phyloP scores from a whole-genome alignment of 2,113 vertebrate species.

The Vulpes vulpes region DNA sequence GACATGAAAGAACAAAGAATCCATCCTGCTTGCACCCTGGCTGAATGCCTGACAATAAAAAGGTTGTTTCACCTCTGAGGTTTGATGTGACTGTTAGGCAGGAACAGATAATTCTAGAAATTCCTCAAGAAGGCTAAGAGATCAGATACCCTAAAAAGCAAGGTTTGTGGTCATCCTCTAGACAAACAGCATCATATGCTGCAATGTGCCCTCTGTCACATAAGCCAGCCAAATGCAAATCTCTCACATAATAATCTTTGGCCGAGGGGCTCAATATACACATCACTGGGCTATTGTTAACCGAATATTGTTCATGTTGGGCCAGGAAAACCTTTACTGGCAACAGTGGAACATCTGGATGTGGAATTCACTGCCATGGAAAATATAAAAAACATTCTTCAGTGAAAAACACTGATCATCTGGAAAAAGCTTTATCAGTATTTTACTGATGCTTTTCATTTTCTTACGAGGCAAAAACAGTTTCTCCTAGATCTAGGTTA shows the following conservation, averaged over 20 bases:
- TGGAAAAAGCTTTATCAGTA: slow-evolving; percentile 66
- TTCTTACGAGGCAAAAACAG: slow-evolving; percentile 56
- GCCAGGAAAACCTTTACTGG: slow-evolving; percentile 67
- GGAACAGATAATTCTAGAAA: neutral
- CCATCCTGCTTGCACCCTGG: neutral
- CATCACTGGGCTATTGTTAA: neutral
- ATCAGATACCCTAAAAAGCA: neutral
- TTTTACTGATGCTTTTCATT: slow-evolving; percentile 27
- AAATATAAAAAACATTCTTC: slow-evolving; percentile 56
- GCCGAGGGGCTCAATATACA: neutral
- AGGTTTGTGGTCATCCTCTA: neutral
- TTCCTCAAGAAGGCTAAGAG: neutral
- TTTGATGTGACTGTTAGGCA: neutral
- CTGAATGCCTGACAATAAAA: neutral
- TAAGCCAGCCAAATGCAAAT: slow-evolving; percentile 60
- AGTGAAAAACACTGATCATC: slow-evolving; percentile 43
- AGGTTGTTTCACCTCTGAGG: neutral
- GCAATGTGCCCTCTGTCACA: slow-evolving; percentile 69
- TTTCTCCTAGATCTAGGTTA: slow-evolving; percentile 19
- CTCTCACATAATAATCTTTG: slow-evolving; percentile 15
- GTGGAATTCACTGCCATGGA: slow-evolving; percentile 49
- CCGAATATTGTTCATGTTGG: neutral
- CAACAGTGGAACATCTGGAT: slow-evolving; percentile 60
- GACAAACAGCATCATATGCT: neutral
- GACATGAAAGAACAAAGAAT: neutral